Evolutionary conservation across 1,140 invertebrate species (phyloP), one percentile per base, ranked within the genome.

Genomic region (Ladona fulva): DNA sequence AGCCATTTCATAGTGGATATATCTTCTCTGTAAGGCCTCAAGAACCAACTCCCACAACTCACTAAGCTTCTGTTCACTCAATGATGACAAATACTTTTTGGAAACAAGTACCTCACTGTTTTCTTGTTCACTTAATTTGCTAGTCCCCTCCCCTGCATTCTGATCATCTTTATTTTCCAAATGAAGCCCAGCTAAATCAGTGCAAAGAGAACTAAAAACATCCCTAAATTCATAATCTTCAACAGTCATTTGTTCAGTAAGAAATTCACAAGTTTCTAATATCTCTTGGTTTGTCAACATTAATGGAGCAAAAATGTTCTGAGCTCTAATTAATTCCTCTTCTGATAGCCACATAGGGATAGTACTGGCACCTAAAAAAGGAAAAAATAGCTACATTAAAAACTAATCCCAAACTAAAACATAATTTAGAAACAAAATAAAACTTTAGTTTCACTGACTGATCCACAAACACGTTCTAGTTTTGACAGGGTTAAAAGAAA

Each of bases 1-100:
- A 75, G 86, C 83, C 81, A 83, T 83, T 66, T 66, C 52, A 66
- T 66, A 66, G n/a, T 66, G 52, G 5, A 66, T 22, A 66, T 66
- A 66, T 16, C 52, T 16, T 22, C 52, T 16, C n/a, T 66, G 14
- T 66, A 66, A 66, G 14, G 52, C 52, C 5, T 66, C n/a, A 1
- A 19, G 52, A 66, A 66, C 52, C n/a, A 66, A 66, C 14, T 16
- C n/a, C 52, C 52, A 66, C 52, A 66, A 66, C 3, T 66, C n/a
- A 22, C 16, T 22, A 16, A 66, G 52, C 52, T 66, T 16, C n/a
- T 66, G 16, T 22, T 66, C 52, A 66, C n/a, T 66, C 14, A 66
- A 66, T 19, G 16, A 19, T 3, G 52, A 66, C n/a, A 66, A 22
- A 66, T 66, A 66, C n/a, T 22, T 66, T 66, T 66, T 66, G 52